These are phyloP conservation scores for Adelognathus sp. DNA, from an alignment of 2,888 invertebrate species.

Conservation along the genomic window DNA sequence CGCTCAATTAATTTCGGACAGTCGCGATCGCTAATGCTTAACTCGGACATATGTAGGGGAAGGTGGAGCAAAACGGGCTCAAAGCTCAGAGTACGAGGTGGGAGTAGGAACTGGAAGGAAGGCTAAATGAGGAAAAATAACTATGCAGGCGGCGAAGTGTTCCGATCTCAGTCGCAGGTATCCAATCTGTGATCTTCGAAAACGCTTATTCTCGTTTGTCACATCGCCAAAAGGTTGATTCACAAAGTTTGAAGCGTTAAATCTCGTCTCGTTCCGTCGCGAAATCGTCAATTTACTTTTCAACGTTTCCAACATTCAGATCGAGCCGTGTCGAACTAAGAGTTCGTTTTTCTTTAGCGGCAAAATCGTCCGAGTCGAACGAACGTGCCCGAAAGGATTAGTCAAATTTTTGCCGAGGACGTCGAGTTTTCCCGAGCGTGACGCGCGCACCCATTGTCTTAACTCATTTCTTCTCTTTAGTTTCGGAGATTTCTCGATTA, in stretches of 20 bases:
- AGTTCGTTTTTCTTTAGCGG: not conserved
- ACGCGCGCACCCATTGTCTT: constrained; percentile 46
- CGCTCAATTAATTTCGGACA: no score
- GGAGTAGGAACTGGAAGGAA: no score
- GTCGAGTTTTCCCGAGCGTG: constrained; percentile 33
- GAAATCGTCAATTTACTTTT: not conserved
- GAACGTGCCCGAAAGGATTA: constrained; percentile 17
- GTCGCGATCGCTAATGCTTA: no score
- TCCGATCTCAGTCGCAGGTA: no score
- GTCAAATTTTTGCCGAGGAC: constrained; percentile 35
- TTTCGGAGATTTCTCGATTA: constrained; percentile 14
- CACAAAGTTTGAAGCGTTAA: not conserved
- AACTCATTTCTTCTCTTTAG: constrained; percentile 2
- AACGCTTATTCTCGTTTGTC: not conserved
- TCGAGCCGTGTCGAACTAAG: constrained; percentile 19
- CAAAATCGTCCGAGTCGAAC: not conserved
- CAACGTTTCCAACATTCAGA: not conserved
- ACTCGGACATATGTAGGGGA: no score
- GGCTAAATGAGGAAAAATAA: no score
- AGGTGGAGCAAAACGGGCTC: no score
- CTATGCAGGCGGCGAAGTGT: no score
- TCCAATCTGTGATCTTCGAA: not conserved
- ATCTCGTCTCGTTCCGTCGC: not conserved
- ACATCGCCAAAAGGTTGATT: not conserved
- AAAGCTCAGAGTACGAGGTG: no score